Base-by-base conservation (phyloP, 2,888 invertebrate species). In the Charanyca ferruginea region DNA sequence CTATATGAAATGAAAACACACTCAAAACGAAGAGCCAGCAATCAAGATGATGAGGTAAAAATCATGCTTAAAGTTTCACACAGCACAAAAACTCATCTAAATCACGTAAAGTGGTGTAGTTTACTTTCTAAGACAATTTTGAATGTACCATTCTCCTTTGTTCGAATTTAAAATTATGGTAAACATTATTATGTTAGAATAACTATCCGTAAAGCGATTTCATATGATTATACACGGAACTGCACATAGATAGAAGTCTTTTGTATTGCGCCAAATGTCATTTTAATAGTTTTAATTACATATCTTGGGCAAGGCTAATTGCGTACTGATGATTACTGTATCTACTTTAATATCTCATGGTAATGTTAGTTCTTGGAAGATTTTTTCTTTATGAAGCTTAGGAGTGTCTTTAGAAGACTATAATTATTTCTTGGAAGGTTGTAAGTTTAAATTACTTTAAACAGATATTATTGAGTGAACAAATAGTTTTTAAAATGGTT, bases 271-370 rank as follows among this genome's bases (percentile, higher is more conserved):
- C 88, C 91, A 93, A 94, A 94, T 94, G 93, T 92, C 86, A 89
- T 93, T 94, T 93, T 94, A 94, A 94, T 94, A 87, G 93, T 93
- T 91, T 91, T 94, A 94, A 94, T 94, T 94, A 90, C 87, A 83
- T 81, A 73, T 83, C 79, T 69, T 75, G 66, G 82, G 80, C 80
- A 77, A 81, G 81, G 69, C 83, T 90, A 90, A 92, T 91, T 90
- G 81, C 81, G 81, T 82, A 83, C 83, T 73, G 65, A 62, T 85
- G 82, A 85, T 84, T 83, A 79, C 84, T 79, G 57, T 44, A 65
- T 13, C 16, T 80, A 71, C 75, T 77, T 82, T 84, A 73, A 62
- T 54, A 62, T 80, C 69, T 71, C 32, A 42, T 48, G 66, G 66
- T 75, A 70, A 78, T 80, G 67, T 68, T 52, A 47, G 54, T 77